Base-by-base conservation (phyloP, 1,140 invertebrate genomes). In the Bilobella aurantiaca region DNA sequence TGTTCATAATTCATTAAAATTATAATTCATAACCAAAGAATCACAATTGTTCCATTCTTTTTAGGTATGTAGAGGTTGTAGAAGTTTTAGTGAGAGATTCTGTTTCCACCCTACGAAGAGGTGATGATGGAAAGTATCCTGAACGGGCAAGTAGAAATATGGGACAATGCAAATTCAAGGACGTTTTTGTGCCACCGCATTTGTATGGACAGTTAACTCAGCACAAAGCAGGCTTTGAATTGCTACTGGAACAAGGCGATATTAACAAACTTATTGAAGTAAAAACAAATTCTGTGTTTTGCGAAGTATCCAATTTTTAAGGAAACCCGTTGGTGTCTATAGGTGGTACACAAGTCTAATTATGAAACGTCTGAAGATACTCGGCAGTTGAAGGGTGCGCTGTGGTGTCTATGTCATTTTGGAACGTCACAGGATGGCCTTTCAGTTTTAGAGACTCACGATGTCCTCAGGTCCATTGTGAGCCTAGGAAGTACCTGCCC, bases 401-500 rank as follows among this genome's bases (percentile, higher is more conserved):
- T 98, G 0, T 98, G 94, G 93, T 87, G 87, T 8, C 77, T 93
- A 29, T 90, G 90, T 16, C 91, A 94, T 75, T 81, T 89, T 23
- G 89, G 88, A 1, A 86, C 86, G 0, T 89, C 89, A 23, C 75
- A 79, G 0, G 80, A 82, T 58, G 93, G 92, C 0, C 79, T 91
- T 16, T 81, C 85, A 32, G 83, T 87, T 68, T 77, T 96, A 18
- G 82, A 80, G 32, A 80, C 83, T 63, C 76, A 82, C 62, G 81
- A 81, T 61, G 78, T 87, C 23, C 75, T 90, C 29, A 79, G 80
- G 47, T 75, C 80, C 46, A 80, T 91, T 46, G 82, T 86, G 0
- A 77, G 83, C 27, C 78, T 96, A 58, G 91, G 87, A 0, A 85
- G 88, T 73, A 82, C 83, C 57, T 87, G 87, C 77, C 82, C 84